These are phyloP conservation scores for Nowickia ferox DNA, from an alignment of 2,888 invertebrate species.

Conservation along the genomic window DNA sequence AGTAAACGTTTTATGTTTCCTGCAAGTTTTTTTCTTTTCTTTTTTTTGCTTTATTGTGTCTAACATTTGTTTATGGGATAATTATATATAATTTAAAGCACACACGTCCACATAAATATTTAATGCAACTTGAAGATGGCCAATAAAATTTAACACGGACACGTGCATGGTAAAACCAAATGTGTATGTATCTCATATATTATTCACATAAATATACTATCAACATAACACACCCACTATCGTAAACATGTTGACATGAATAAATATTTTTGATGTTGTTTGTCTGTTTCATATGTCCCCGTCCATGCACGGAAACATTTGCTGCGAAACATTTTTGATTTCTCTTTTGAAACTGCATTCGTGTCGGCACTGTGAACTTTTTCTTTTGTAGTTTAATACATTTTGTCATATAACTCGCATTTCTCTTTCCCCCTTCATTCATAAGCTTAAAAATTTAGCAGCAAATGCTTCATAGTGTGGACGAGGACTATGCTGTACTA, in stretches of 20 bases:
- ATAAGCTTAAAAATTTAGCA: no score
- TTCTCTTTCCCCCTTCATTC: no score
- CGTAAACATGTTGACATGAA: neutral
- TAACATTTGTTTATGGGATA: conserved; percentile 22
- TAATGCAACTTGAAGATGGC: neutral
- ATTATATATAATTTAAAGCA: conserved; percentile 35
- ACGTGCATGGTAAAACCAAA: neutral
- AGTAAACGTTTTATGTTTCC: neutral
- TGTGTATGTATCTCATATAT: conserved; percentile 5
- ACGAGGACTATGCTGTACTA: no score
- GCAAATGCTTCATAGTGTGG: no score
- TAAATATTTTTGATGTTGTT: neutral
- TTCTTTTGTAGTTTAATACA: no score
- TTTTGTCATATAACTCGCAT: no score
- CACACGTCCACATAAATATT: conserved; percentile 18
- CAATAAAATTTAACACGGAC: neutral
- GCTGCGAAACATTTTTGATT: no score
- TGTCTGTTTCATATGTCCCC: neutral
- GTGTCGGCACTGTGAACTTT: no score
- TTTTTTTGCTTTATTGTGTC: conserved; percentile 6
- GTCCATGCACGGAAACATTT: no score
- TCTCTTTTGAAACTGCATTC: no score
- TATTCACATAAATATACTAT: neutral
- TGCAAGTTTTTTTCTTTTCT: neutral
- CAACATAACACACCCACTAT: neutral